phyloP scores from a whole-genome alignment of 2,113 vertebrate species.

The Sigmodon hispidus region DNA sequence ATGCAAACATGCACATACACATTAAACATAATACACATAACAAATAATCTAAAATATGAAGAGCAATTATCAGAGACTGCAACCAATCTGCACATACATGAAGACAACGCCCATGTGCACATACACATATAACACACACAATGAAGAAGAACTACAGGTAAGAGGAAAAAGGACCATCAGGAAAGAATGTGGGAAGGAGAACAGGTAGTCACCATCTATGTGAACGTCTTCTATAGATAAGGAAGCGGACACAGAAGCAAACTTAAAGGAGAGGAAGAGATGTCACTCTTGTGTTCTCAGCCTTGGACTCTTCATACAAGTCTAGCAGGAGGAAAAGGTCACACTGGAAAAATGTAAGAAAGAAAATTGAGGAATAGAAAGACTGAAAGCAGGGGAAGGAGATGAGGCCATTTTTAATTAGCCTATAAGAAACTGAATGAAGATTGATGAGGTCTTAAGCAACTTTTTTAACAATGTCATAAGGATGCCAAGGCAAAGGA shows the following conservation, averaged over 20 bases:
- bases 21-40: neutral
- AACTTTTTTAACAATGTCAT: constrained; percentile 16
- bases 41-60: neutral
- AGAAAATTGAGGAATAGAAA: constrained; percentile 20
- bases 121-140: neutral
- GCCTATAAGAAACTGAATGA: constrained; percentile 43
- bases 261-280: neutral
- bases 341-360: constrained; percentile 46
- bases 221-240: neutral
- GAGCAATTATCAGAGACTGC: neutral
- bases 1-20: neutral
- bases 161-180: neutral
- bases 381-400: neutral
- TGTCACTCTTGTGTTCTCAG: neutral
- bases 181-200: neutral
- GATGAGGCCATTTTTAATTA: constrained; percentile 37
- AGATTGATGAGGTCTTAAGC: neutral
- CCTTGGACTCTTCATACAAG: neutral
- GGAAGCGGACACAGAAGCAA: neutral
- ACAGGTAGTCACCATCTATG: neutral
- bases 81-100: neutral
- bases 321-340: neutral
- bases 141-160: neutral
- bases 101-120: neutral
- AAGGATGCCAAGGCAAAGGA: constrained; percentile 19